A percentile compares a stretch with the other conserved stretches of the same genome.
Evolutionary conservation across 2,113 vertebrate species (phyloP).

Genomic region (Campylorhamphus procurvoides): DNA sequence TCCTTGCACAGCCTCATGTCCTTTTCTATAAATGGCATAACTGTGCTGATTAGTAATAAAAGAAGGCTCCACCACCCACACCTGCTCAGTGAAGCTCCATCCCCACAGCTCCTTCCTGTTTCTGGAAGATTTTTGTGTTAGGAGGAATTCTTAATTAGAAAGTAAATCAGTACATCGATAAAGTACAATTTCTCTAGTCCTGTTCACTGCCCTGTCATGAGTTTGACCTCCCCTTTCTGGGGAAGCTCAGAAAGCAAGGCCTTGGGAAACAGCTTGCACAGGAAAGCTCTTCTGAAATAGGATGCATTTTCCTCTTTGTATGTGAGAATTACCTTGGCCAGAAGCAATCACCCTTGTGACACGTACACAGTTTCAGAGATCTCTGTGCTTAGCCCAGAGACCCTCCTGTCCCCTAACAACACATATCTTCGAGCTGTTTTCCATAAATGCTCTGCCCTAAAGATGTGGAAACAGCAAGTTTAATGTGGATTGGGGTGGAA

Average conservation of each 20-base stretch:
- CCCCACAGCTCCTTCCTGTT: conserved; percentile 38
- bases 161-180: neutral
- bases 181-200: neutral
- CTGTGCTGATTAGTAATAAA: conserved; percentile 67
- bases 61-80: conserved; percentile 60
- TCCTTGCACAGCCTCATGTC: conserved; percentile 29
- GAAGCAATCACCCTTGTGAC: neutral
- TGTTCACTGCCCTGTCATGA: neutral
- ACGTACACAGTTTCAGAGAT: neutral
- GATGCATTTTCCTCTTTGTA: neutral
- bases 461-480: neutral
- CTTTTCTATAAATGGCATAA: conserved; percentile 64
- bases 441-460: neutral
- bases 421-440: neutral
- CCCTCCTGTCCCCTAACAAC: neutral
- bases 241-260: neutral
- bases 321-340: neutral
- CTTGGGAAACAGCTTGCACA: neutral
- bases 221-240: neutral
- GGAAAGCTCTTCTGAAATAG: neutral
- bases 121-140: neutral
- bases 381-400: neutral
- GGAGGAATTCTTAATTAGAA: conserved; percentile 1
- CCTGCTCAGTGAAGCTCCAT: conserved; percentile 26
- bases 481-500: neutral